Percentiles rank a stretch among this genome's conserved stretches.
Conservation (phyloP, 2,888 invertebrate species). For the Ceramica pisi region DNA sequence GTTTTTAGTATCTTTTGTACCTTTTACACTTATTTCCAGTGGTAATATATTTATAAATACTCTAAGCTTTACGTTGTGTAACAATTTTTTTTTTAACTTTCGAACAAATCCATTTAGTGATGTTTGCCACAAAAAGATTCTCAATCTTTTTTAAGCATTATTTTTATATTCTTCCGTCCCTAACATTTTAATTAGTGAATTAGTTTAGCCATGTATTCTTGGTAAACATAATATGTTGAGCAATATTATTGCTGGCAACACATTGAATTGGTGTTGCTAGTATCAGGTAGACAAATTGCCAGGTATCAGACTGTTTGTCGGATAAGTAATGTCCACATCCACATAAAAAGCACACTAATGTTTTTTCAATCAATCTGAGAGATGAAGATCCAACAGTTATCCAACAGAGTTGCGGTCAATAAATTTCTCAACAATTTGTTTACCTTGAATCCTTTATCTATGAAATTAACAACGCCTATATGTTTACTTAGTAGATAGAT, state of each 20-base stretch:
- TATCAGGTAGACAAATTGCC: background rate
- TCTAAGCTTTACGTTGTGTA: slow-evolving; percentile 36
- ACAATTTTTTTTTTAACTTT: slow-evolving; percentile 30
- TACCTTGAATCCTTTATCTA: slow-evolving; percentile 8
- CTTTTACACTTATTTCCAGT: slow-evolving; percentile 57
- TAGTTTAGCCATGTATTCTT: slow-evolving; percentile 17
- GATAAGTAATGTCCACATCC: too few relatives aligned
- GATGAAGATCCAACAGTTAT: background rate
- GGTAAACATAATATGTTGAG: slow-evolving; percentile 15
- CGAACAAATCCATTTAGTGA: slow-evolving; percentile 28
- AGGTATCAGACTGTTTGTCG: background rate
- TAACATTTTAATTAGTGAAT: slow-evolving; percentile 60
- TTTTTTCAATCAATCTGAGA: background rate
- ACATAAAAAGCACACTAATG: background rate
- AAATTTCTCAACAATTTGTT: slow-evolving; percentile 16
- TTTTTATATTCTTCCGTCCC: slow-evolving; percentile 65
- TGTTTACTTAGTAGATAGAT: slow-evolving; percentile 25
- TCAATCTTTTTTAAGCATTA: slow-evolving; percentile 40
- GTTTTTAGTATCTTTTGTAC: slow-evolving; percentile 48
- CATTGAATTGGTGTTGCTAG: background rate
- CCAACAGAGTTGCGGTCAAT: background rate
- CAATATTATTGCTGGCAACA: slow-evolving; percentile 4
- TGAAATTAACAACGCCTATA: slow-evolving; percentile 49
- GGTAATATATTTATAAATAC: slow-evolving; percentile 50
- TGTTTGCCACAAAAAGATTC: slow-evolving; percentile 32